Evolutionary conservation across 1,140 invertebrate species (phyloP), one percentile per base, ranked within the genome.

Genomic region (Batillaria attramentaria): DNA sequence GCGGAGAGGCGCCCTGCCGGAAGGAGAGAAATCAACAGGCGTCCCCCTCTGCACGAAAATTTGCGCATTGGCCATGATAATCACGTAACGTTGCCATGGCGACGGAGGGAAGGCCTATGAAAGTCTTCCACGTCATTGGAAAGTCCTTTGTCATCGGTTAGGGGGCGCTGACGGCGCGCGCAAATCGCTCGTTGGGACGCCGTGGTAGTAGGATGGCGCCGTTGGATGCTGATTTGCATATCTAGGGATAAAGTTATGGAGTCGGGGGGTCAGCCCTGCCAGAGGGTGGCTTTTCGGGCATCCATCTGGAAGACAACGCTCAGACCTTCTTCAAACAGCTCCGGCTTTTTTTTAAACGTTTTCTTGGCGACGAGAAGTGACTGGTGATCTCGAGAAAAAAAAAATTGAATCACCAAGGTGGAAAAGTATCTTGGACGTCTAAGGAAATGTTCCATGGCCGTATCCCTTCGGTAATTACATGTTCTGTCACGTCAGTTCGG

Each of bases 121-220:
- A 70, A 70, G 37, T 70, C 41, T 70, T 70, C 68, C 68, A 42
- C 68, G 68, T 42, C 68, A 70, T 70, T 70, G 68, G 41, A 70
- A 70, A 42, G 42, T 39, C 37, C 41, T 70, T 70, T 70, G 68
- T 70, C 68, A 70, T n/a, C 68, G 31, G 68, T 33, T 70, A n/a
- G 42, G 68, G 68, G 41, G 33, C 42, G 10, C 10, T 39, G 68
- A n/a, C 68, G 42, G 68, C 13, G 37, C 24, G 10, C 24, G 41
- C 68, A 70, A 70, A 70, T 70, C 41, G 68, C 68, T 42, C 68
- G 24, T 70, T 42, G 37, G n/a, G 20, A 24, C 3, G 37, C 13
- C 33, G n/a, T 35, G 41, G 41, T 33, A 42, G 68, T 42, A 39
- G 37, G 37, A 39, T 18, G 24, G 41, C 2, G n/a, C 41, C 13